Evolutionary conservation across 1,140 invertebrate genomes (phyloP), one percentile per base, ranked within the genome.

Genomic region (Littorina saxatilis): DNA sequence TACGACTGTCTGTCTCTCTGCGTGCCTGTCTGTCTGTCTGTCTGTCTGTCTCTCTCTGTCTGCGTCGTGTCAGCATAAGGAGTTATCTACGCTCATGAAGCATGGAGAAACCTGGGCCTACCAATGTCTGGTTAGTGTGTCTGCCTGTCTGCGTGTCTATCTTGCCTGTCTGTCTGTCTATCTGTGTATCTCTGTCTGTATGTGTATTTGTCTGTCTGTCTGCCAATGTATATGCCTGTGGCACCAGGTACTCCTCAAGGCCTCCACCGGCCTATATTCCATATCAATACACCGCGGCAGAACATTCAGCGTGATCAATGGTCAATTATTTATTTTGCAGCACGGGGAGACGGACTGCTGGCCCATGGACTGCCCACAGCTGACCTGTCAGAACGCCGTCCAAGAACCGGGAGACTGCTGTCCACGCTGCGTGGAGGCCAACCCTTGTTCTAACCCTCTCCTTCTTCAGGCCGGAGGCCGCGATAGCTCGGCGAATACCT

Each of bases 321-420:
- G n/a, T n/a, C n/a, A n/a, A n/a, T n/a, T n/a, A n/a, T n/a, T n/a
- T n/a, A n/a, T n/a, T n/a, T n/a, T n/a, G n/a, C 91, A 96, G 96
- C 93, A 96, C 88, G 96, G 96, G 63, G 96, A 98, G 93, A 95
- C 96, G 81, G 96, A 97, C 93, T 98, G 96, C 90, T 97, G 96
- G 96, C 95, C 96, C 86, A 94, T 96, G 89, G 95, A 96, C 88
- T 97, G 97, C 93, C 96, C 96, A 81, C 94, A 94, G 32, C 92
- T 95, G 43, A 93, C 94, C 29, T 96, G 96, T 93, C 90, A 94
- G 84, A 94, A 95, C 88, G 94, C 95, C 50, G 92, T 96, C 77
- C 94, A 94, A 86, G 91, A 83, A 55, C 81, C 86, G 29, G 89
- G 87, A 1, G 95, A 96, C 88, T 95, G 95, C 92, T 96, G 96